Percentiles rank a stretch among this genome's conserved stretches.
These are phyloP conservation scores for Acronicta psi DNA, from an alignment of 2,888 invertebrate species.

Conservation along the genomic window DNA sequence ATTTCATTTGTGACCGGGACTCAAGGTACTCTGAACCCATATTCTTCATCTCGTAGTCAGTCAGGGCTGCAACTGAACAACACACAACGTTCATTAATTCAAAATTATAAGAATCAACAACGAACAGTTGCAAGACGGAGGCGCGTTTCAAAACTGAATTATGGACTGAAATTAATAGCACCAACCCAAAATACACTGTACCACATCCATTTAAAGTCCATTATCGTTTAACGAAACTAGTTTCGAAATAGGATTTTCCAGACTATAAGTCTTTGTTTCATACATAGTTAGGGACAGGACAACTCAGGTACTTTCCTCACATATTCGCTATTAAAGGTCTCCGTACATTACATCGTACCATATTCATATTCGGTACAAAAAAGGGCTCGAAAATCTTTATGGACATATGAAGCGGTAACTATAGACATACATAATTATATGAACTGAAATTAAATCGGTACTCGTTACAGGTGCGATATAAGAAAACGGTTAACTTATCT, in stretches of 20 bases:
- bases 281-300: conserved; percentile 59
- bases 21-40: too few relatives aligned
- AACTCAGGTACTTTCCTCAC: conserved; percentile 56
- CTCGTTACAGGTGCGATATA: too few relatives aligned
- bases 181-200: conserved; percentile 8
- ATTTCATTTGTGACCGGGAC: not conserved
- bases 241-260: conserved; percentile 53
- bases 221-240: conserved; percentile 18
- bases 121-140: conserved; percentile 57
- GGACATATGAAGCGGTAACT: not conserved
- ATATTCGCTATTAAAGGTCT: conserved; percentile 40
- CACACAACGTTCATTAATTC: conserved; percentile 45
- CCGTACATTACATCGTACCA: not conserved
- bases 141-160: conserved; percentile 63
- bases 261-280: conserved; percentile 66
- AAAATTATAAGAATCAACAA: conserved; percentile 56
- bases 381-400: too few relatives aligned
- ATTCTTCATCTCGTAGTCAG: not conserved
- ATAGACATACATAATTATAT: too few relatives aligned
- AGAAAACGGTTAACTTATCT: too few relatives aligned
- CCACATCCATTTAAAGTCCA: conserved; percentile 24
- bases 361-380: too few relatives aligned
- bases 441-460: too few relatives aligned
- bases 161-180: conserved; percentile 49
- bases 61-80: not conserved